Evolutionary conservation across 2,113 vertebrate species (phyloP), one percentile per base, ranked within the genome.

Genomic region (Gopherus evgoodei): DNA sequence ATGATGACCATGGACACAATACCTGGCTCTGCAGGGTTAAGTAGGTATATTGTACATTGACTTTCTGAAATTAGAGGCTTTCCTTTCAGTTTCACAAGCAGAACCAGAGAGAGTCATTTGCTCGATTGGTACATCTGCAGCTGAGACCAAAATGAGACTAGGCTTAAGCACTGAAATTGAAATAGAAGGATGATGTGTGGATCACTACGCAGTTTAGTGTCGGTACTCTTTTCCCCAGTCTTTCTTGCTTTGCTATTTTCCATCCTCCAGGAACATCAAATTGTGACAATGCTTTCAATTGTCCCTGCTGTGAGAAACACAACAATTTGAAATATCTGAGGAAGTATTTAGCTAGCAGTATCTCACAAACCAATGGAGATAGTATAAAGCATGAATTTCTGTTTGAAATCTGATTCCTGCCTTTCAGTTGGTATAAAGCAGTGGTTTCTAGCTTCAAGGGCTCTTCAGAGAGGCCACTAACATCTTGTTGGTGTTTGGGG

Each of bases 1-100:
- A 99, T 96, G 99, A 99, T 96, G 99, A 99, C 92, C 98, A 99
- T 96, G 99, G 98, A 27, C 99, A 99, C 9, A 99, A 99, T 62
- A 98, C 98, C 83, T 99, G 99, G 99, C 98, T 99, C 1, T 99
- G 99, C 98, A 99, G 99, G 96, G 99, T 99, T 97, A 99, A 99
- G 99, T 99, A 98, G 86, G 98, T 97, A 79, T 82, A 35, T 25
- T 49, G n/a, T 95, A 38, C 19, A 25, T 80, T 93, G 35, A 42
- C 50, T 86, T 57, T 78, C 16, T 83, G 25, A n/a, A 53, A 5
- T 2, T 29, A 53, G 69, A 85, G 86, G 29, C 2, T 87, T 13
- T 8, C 49, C 56, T 4, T 84, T 88, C 42, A 84, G 49, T 50
- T 69, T 85, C n/a, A 21, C 4, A 25, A 65, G 72, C 9, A 27